phyloP scores from a whole-genome alignment of 2,888 invertebrate species.

The Ennomos fuscantarius region DNA sequence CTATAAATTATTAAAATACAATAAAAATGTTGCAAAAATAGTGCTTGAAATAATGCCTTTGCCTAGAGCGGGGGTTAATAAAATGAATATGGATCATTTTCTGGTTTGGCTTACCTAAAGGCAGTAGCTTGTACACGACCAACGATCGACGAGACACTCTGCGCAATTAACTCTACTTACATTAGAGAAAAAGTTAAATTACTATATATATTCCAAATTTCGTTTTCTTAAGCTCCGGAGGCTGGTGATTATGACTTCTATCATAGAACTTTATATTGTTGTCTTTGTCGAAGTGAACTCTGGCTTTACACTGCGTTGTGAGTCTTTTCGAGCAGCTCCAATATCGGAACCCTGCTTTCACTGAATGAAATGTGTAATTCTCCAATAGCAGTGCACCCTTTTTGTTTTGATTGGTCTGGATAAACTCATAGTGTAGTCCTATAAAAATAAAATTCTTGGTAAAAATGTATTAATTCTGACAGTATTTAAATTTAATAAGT shows the following conservation, averaged over 20 bases:
- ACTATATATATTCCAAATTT: background rate
- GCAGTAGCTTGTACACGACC: no score
- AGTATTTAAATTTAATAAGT: no score
- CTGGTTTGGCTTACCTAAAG: no score
- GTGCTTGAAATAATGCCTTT: no score
- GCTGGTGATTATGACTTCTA: background rate
- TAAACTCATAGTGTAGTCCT: background rate
- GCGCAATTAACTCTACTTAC: no score
- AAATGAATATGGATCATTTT: no score
- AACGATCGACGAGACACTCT: no score
- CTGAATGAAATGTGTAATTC: slow-evolving; percentile 32
- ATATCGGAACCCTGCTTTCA: slow-evolving; percentile 1
- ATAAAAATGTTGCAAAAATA: no score
- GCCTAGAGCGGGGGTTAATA: no score
- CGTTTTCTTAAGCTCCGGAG: background rate
- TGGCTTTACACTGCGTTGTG: background rate
- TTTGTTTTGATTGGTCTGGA: background rate
- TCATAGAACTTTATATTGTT: slow-evolving; percentile 2
- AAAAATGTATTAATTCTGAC: no score
- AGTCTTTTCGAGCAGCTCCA: background rate
- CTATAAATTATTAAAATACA: no score
- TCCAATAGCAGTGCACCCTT: slow-evolving; percentile 28
- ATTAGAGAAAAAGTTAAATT: background rate
- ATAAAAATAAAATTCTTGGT: background rate
- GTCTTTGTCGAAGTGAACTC: background rate